A percentile compares a stretch with the other conserved stretches of the same genome.
These are phyloP conservation scores for Ciconia stormi DNA, from an alignment of 2,113 vertebrate species.

Conservation along the genomic window DNA sequence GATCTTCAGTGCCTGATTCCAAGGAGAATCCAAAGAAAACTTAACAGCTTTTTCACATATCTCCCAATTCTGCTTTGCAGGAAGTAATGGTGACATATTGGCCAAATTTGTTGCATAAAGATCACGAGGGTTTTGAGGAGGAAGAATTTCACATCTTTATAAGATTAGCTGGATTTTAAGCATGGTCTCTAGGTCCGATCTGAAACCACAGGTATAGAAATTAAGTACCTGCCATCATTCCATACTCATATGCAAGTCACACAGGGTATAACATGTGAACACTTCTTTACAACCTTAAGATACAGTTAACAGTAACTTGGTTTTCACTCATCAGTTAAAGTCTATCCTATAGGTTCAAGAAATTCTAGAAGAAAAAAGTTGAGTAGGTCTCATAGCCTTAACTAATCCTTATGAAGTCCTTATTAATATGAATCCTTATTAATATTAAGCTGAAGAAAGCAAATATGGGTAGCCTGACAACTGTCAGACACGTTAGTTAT, in stretches of 20 bases:
- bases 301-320: background rate
- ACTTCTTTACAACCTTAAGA: background rate
- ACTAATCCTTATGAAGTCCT: background rate
- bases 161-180: background rate
- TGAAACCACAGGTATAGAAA: background rate
- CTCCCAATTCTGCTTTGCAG: background rate
- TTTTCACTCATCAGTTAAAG: background rate
- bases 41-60: background rate
- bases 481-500: background rate
- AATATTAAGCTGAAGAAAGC: background rate
- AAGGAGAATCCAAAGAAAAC: background rate
- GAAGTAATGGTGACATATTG: background rate
- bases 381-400: background rate
- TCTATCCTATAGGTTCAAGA: accelerated
- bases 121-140: background rate
- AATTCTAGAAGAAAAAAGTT: background rate
- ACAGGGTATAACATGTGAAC: background rate
- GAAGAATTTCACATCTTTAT: background rate
- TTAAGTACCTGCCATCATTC: background rate
- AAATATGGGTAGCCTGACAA: background rate
- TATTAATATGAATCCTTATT: background rate
- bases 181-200: background rate
- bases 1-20: background rate
- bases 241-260: background rate
- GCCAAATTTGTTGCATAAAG: background rate